Percentiles rank a stretch among this genome's conserved stretches.
Conservation (phyloP, 2,113 vertebrate genomes). For the Brachypteracias leptosomus region DNA sequence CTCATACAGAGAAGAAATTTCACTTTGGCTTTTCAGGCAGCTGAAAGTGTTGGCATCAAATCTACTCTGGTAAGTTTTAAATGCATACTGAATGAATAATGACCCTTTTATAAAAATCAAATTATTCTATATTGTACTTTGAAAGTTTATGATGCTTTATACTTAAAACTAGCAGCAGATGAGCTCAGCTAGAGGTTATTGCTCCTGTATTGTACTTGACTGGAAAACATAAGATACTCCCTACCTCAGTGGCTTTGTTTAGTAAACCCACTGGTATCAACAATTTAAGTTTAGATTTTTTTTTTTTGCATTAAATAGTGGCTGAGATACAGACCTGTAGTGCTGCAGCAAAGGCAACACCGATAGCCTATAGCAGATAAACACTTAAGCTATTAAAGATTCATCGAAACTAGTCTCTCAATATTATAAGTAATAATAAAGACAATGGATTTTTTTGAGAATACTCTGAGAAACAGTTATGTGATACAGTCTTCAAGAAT, state of each 20-base stretch:
- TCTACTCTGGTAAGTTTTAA: conserved; percentile 90
- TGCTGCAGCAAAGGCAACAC: too few species aligned
- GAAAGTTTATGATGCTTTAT: background rate
- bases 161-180: background rate
- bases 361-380: too few species aligned
- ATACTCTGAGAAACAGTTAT: background rate
- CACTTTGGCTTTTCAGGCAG: conserved; percentile 95
- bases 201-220: background rate
- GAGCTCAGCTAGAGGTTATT: background rate
- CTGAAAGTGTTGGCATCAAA: conserved; percentile 97
- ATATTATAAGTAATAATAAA: background rate
- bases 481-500: background rate
- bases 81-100: background rate
- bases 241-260: background rate
- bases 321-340: too few species aligned
- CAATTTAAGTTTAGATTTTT: background rate
- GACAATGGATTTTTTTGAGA: background rate
- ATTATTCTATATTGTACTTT: background rate
- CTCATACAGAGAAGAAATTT: conserved; percentile 90
- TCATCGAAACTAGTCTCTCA: background rate
- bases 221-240: background rate
- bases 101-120: background rate
- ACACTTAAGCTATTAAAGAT: background rate
- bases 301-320: background rate
- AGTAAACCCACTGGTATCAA: background rate